Percentiles rank a stretch among this genome's conserved stretches.
Evolutionary conservation across 2,113 vertebrate genomes (phyloP).

Genomic region (Pluvianellus socialis): DNA sequence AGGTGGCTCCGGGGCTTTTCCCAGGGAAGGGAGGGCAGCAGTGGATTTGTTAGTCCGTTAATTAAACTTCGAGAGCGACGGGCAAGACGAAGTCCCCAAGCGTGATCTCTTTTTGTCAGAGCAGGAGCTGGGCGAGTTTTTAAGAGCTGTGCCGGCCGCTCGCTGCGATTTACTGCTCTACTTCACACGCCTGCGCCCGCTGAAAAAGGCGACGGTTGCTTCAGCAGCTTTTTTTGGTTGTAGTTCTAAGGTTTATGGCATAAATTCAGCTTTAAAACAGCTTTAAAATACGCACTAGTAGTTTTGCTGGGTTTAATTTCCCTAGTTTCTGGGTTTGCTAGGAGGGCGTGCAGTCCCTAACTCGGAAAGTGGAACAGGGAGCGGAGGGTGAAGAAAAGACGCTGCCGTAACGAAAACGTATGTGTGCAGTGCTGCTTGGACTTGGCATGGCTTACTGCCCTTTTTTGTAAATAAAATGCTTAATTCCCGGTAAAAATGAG

Average conservation of each 20-base stretch:
- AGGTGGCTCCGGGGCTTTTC: background rate
- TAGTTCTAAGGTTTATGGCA: background rate
- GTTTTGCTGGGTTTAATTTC: background rate
- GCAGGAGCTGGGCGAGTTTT: background rate
- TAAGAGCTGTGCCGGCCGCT: background rate
- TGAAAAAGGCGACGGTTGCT: background rate
- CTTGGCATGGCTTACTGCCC: background rate
- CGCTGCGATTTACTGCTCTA: constrained; percentile 20
- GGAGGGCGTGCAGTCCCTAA: too few species aligned
- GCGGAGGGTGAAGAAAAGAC: background rate
- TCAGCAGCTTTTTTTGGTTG: background rate
- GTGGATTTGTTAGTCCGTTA: background rate
- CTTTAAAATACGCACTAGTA: background rate
- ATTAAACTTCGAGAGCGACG: background rate
- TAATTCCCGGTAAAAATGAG: background rate
- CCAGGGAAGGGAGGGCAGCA: background rate
- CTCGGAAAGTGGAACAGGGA: background rate
- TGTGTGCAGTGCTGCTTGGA: background rate
- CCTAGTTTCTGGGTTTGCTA: background rate
- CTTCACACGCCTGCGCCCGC: background rate
- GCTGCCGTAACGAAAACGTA: background rate
- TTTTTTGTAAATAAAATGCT: background rate
- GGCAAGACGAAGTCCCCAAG: background rate
- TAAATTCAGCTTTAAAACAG: background rate
- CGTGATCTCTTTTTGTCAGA: background rate